These are phyloP conservation scores for Eurosta solidaginis DNA, from an alignment of 1,140 invertebrate species.

Conservation along the genomic window DNA sequence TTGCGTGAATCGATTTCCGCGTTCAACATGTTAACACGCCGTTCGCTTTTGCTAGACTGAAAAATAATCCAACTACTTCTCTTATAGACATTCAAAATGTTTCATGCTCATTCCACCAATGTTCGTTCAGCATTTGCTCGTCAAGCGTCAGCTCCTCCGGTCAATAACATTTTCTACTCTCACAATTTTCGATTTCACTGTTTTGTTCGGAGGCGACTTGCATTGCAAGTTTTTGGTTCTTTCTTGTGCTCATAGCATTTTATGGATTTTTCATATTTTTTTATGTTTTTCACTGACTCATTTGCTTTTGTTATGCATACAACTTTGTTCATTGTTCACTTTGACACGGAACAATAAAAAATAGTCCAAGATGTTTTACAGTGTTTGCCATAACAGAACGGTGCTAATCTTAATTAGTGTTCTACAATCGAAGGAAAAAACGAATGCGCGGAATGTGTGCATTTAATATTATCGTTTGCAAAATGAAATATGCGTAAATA, in stretches of 20 bases:
- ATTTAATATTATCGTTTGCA: too few relatives aligned
- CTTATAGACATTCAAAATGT: conserved; percentile 18
- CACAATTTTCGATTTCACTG: conserved; percentile 8
- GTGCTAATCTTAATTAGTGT: too few relatives aligned
- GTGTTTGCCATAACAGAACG: too few relatives aligned
- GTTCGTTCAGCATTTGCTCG: conserved; percentile 14
- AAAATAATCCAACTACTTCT: neutral
- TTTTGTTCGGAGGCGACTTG: neutral
- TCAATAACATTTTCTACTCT: conserved; percentile 19
- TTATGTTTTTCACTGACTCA: neutral
- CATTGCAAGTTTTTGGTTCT: neutral
- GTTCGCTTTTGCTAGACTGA: conserved; percentile 7
- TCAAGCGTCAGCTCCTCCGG: conserved; percentile 7
- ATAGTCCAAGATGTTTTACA: too few relatives aligned
- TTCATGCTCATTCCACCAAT: neutral
- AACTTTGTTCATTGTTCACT: too few relatives aligned
- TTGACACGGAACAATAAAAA: too few relatives aligned
- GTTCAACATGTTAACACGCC: neutral
- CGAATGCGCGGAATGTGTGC: too few relatives aligned
- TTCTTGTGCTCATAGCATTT: neutral
- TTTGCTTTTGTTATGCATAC: neutral
- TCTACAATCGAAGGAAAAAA: too few relatives aligned
- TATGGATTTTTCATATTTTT: neutral
- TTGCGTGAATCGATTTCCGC: neutral
- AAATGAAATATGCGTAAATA: too few relatives aligned